Base-by-base conservation (phyloP, 92 coral and sea anemone genomes). In the Porites rus region DNA sequence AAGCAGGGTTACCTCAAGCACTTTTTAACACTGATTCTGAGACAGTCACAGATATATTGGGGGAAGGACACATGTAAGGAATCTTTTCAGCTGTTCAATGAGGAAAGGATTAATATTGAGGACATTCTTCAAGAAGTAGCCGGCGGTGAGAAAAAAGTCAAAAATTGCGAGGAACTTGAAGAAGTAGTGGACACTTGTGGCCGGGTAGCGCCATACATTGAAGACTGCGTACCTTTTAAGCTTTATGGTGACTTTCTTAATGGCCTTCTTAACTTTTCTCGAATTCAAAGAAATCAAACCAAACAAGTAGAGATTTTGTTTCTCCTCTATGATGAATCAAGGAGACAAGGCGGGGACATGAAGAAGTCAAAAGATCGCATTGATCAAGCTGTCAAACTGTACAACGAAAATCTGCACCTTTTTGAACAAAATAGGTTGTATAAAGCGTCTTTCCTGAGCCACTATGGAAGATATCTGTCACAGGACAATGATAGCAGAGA, bases 81-180 rank as follows among this genome's bases (percentile, higher is more conserved):
- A 25, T 76, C 89, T 17, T 66, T 76, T 11, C 59, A 85, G 21
- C 74, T 77, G 6, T 85, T 85, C 20, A 69, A 85, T 7, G 77
- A 54, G 69, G 89, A 85, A 85, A 77, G 89, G 77, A 50, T 67
- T 21, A 85, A 85, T 77, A 31, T 63, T 11, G 89, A 85, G 38
- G 77, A 61, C 18, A 21, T 51, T 14, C 58, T 85, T 25, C 14
- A 46, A 10, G 14, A 19, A 8, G 43, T 79, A 16, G 19, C 58
- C 63, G 43, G 43, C 43, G 43, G 43, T 31, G 0, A 0, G 0
- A 53, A 58, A 53, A 68, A 58, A 46, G 54, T 77, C 21, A 10
- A 50, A 24, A 25, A 85, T 46, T 77, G 84, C 28, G 0, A 3
- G 22, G 64, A 65, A 77, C 46, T 85, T 31, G 43, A 31, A 31